A percentile compares a stretch with the other conserved stretches of the same genome.
Evolutionary conservation across 2,888 invertebrate genomes (phyloP).

Genomic region (Leptinotarsa haldemani): DNA sequence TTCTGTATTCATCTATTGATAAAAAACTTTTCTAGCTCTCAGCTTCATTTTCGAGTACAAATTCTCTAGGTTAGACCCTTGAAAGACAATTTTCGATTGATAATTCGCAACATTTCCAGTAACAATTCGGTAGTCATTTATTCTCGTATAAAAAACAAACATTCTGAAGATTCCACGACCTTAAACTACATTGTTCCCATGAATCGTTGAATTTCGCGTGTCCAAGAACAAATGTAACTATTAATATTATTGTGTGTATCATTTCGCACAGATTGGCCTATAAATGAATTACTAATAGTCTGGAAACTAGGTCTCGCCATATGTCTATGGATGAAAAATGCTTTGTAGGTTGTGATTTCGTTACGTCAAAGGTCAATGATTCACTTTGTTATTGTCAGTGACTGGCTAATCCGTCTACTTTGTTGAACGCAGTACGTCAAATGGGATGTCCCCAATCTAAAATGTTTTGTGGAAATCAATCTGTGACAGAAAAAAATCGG

Average conservation of each 20-base stretch:
- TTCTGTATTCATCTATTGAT: too few species aligned
- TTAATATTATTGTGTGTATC: background rate
- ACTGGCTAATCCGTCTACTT: background rate
- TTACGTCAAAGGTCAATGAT: background rate
- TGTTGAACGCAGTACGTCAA: background rate
- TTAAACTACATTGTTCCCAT: background rate
- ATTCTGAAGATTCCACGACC: too few species aligned
- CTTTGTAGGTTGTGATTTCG: background rate
- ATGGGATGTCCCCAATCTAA: too few species aligned
- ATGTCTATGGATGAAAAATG: background rate
- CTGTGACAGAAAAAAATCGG: too few species aligned
- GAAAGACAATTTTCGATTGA: too few species aligned
- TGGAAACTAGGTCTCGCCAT: background rate
- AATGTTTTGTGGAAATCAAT: too few species aligned
- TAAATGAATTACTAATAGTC: background rate
- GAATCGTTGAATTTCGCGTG: background rate
- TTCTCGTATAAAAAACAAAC: too few species aligned
- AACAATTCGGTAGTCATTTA: too few species aligned
- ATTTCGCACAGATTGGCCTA: background rate
- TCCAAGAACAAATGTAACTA: background rate
- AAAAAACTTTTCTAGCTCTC: too few species aligned
- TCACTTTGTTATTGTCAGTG: background rate
- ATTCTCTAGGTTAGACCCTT: too few species aligned
- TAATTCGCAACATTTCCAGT: too few species aligned
- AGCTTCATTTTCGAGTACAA: too few species aligned